phyloP scores from a whole-genome alignment of 2,113 vertebrate species.

The Gadus chalcogrammus region DNA sequence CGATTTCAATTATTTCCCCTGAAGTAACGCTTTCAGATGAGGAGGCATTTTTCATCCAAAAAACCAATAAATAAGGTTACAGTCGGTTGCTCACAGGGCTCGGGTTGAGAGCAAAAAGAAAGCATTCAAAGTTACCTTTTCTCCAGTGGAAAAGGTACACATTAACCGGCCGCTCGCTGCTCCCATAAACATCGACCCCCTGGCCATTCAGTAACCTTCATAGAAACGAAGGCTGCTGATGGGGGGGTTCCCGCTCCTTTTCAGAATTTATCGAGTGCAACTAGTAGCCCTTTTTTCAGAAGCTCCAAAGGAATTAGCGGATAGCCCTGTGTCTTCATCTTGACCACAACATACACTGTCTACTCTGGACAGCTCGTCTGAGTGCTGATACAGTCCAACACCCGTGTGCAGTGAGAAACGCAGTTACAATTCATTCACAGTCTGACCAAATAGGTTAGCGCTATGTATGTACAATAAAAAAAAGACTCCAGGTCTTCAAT shows the following conservation, averaged over 20 bases:
- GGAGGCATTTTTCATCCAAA: too few relatives aligned
- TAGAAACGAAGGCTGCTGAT: slow-evolving; percentile 20
- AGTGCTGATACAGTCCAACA: slow-evolving; percentile 26
- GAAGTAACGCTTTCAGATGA: too few relatives aligned
- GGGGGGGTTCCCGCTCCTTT: slow-evolving; percentile 2
- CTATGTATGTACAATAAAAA: slow-evolving; percentile 56
- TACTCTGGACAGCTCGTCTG: slow-evolving; percentile 7
- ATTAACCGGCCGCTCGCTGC: slow-evolving; percentile 35
- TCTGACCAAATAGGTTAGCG: slow-evolving; percentile 53
- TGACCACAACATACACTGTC: slow-evolving; percentile 16
- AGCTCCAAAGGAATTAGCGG: slow-evolving; percentile 45
- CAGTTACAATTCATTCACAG: slow-evolving; percentile 51
- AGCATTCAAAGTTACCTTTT: too few relatives aligned
- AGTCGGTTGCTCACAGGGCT: too few relatives aligned
- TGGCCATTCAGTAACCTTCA: slow-evolving; percentile 34
- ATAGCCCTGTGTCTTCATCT: too few relatives aligned
- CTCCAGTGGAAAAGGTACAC: background rate
- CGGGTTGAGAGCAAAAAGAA: too few relatives aligned
- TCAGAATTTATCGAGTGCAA: slow-evolving; percentile 55
- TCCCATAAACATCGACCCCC: background rate
- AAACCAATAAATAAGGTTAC: too few relatives aligned
- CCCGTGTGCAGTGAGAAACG: slow-evolving; percentile 42
- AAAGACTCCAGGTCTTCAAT: too few relatives aligned
- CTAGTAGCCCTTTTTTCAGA: slow-evolving; percentile 62
- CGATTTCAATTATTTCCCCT: too few relatives aligned